Conservation (phyloP, 35 echinoderm and acorn worm genomes). For the Amphiura filiformis region DNA sequence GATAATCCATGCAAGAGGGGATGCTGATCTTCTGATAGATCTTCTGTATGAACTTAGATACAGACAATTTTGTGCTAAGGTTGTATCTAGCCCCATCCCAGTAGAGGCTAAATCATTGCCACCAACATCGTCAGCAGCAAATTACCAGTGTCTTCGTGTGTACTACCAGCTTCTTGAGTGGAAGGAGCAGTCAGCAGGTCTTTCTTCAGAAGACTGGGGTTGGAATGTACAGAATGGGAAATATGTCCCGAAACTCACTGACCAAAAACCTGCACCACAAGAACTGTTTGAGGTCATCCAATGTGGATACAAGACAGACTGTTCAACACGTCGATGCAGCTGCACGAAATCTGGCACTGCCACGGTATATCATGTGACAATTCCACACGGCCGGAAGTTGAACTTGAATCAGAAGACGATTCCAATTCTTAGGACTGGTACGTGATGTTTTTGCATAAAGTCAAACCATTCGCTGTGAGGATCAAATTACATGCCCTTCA, state of each 20-base stretch:
- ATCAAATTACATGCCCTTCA: no score
- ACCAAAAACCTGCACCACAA: conserved; percentile 57
- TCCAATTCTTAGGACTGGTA: no score
- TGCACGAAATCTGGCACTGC: conserved; percentile 40
- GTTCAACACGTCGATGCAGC: no score
- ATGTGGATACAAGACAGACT: conserved; percentile 47
- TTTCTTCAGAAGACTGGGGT: no score
- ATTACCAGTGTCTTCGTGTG: conserved; percentile 56
- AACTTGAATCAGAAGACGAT: no score
- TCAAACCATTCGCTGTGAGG: no score
- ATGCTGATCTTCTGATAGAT: conserved; percentile 24
- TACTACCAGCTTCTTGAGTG: conserved; percentile 45
- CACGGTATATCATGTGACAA: no score
- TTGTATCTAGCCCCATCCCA: background rate
- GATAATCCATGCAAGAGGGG: background rate
- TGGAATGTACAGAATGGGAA: no score
- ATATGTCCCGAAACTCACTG: no score
- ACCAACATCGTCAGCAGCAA: conserved; percentile 47
- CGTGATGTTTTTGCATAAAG: no score
- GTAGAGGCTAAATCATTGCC: conserved; percentile 41
- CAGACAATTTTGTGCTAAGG: background rate
- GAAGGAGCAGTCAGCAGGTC: no score
- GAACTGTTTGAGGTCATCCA: conserved; percentile 14
- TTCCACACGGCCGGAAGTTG: no score
- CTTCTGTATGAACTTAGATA: background rate